These are phyloP conservation scores for Aspidiotus rigidus DNA, from an alignment of 2,888 invertebrate species.

Conservation along the genomic window DNA sequence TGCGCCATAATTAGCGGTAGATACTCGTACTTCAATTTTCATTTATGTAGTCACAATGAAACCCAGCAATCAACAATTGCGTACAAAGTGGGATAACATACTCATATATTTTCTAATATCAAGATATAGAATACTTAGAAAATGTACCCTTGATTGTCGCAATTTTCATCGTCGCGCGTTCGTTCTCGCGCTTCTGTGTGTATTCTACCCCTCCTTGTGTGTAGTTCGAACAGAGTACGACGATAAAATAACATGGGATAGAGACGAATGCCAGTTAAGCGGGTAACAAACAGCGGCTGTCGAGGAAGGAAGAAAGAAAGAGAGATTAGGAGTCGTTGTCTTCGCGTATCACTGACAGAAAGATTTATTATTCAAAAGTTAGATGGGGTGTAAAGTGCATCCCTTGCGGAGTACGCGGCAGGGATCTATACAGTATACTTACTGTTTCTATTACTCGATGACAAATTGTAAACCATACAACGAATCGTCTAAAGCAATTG, in stretches of 20 bases:
- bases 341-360: constrained; percentile 28
- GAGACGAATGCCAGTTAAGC: not conserved
- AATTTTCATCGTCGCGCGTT: constrained; percentile 14
- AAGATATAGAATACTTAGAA: not conserved
- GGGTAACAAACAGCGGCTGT: constrained; percentile 20
- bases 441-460: constrained; percentile 32
- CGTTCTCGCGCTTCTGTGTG: too few species aligned
- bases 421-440: constrained; percentile 27
- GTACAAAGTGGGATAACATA: not conserved
- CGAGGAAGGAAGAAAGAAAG: not conserved
- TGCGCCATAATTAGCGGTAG: too few species aligned
- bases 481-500: constrained; percentile 18
- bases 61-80: constrained; percentile 12
- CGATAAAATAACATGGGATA: too few species aligned
- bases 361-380: constrained; percentile 31
- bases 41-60: too few species aligned
- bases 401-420: constrained; percentile 26
- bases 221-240: too few species aligned
- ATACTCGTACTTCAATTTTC: too few species aligned
- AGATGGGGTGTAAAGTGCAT: constrained; percentile 32
- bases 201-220: too few species aligned
- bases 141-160: constrained; percentile 17
- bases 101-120: constrained; percentile 22
- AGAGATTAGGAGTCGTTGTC: constrained; percentile 18
- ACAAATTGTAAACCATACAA: constrained; percentile 29